Conservation (phyloP, 1,140 invertebrate genomes). For the Lordiphosa clarofinis region DNA sequence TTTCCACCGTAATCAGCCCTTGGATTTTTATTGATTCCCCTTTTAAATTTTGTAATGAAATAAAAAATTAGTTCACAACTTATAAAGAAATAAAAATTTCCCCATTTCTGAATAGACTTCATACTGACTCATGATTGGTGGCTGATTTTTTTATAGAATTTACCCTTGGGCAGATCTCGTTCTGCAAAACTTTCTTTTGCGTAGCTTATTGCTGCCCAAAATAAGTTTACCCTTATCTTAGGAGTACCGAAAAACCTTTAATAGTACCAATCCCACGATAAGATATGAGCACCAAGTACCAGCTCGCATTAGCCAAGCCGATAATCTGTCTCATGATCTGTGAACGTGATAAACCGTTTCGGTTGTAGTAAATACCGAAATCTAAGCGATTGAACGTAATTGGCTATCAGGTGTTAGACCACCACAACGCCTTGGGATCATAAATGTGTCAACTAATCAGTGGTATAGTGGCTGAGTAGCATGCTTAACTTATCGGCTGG, state of each 20-base stretch:
- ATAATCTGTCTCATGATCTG: constrained; percentile 57
- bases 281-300: constrained; percentile 35
- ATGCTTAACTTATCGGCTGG: constrained; percentile 20
- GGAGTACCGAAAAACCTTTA: too few relatives aligned
- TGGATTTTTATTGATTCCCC: too few relatives aligned
- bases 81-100: too few relatives aligned
- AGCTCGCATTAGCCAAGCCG: constrained; percentile 20
- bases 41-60: too few relatives aligned
- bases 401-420: constrained; percentile 1
- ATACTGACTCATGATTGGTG: too few relatives aligned
- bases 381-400: constrained; percentile 8
- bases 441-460: constrained; percentile 38
- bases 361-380: constrained; percentile 43
- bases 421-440: constrained; percentile 2
- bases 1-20: too few relatives aligned
- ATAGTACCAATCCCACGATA: constrained; percentile 9
- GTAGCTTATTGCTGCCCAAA: background rate
- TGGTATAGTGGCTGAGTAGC: constrained; percentile 2
- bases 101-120: too few relatives aligned
- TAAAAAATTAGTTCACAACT: too few relatives aligned
- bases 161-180: too few relatives aligned
- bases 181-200: too few relatives aligned
- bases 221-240: too few relatives aligned
- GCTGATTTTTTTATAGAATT: too few relatives aligned
- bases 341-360: constrained; percentile 13